Percentiles rank a stretch among this genome's conserved stretches.
These are phyloP conservation scores for Aphaenogaster rudis DNA, from an alignment of 1,140 invertebrate species.

Conservation along the genomic window DNA sequence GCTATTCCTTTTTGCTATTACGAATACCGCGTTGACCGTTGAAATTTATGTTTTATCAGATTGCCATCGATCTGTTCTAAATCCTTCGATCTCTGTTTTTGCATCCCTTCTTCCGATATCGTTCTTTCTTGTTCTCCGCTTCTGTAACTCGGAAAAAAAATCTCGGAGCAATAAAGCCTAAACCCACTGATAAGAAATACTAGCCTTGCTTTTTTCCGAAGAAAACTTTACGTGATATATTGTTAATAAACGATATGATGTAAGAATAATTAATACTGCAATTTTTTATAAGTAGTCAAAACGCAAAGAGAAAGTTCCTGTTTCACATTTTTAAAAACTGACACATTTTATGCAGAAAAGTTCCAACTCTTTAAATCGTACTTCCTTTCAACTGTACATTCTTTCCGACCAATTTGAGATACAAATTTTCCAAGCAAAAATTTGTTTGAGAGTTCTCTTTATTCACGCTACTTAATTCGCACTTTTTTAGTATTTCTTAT, in stretches of 20 bases:
- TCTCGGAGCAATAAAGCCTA: constrained; percentile 44
- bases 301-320: neutral
- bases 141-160: constrained; percentile 50
- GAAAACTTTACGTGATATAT: neutral
- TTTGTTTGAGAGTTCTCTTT: neutral
- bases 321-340: neutral
- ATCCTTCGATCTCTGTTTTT: constrained; percentile 26
- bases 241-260: neutral
- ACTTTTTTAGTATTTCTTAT: constrained; percentile 14
- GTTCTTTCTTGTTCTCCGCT: neutral
- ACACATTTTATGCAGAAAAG: neutral
- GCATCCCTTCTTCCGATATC: neutral
- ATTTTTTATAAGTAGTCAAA: neutral
- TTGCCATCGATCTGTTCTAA: constrained; percentile 66
- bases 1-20: constrained; percentile 48
- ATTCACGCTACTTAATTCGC: neutral
- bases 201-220: neutral
- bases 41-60: constrained; percentile 69
- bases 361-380: neutral
- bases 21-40: constrained; percentile 42
- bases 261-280: neutral
- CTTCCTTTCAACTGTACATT: neutral
- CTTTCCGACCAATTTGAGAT: neutral
- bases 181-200: constrained; percentile 20
- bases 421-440: constrained; percentile 6